phyloP scores from a whole-genome alignment of 2,888 invertebrate species.

The Folsomia candida region DNA sequence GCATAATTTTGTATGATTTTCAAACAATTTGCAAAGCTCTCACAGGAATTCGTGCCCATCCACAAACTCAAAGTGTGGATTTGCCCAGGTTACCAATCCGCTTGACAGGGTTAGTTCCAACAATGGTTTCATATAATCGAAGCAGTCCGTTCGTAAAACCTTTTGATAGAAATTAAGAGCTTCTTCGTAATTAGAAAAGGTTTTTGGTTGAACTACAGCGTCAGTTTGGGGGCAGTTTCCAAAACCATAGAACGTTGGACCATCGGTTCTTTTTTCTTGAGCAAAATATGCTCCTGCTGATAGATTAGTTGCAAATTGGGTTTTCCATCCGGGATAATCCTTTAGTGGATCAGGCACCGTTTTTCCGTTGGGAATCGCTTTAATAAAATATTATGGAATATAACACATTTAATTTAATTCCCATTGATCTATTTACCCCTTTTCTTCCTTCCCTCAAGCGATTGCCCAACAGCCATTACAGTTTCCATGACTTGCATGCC shows the following conservation, averaged over 20 bases:
- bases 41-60: background rate
- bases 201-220: background rate
- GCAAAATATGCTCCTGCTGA: background rate
- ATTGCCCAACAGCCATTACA: background rate
- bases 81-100: too few relatives aligned
- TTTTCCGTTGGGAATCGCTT: too few relatives aligned
- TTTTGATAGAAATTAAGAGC: conserved; percentile 4
- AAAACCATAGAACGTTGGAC: conserved; percentile 14
- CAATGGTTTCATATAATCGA: background rate
- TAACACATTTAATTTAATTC: too few relatives aligned
- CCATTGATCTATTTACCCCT: too few relatives aligned
- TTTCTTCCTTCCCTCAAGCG: too few relatives aligned
- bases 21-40: too few relatives aligned
- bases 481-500: background rate
- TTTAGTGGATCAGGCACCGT: too few relatives aligned
- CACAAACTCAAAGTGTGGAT: background rate
- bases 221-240: conserved; percentile 16
- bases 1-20: background rate
- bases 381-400: too few relatives aligned
- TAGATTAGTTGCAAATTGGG: conserved; percentile 3
- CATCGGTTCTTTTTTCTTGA: background rate
- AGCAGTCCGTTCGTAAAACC: conserved; percentile 10
- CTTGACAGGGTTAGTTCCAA: background rate
- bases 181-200: conserved; percentile 1
- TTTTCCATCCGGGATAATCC: conserved; percentile 24